Percentiles rank a stretch among this genome's conserved stretches.
Conservation (phyloP, 2,888 invertebrate genomes). For the Cryptocephalus moraei region DNA sequence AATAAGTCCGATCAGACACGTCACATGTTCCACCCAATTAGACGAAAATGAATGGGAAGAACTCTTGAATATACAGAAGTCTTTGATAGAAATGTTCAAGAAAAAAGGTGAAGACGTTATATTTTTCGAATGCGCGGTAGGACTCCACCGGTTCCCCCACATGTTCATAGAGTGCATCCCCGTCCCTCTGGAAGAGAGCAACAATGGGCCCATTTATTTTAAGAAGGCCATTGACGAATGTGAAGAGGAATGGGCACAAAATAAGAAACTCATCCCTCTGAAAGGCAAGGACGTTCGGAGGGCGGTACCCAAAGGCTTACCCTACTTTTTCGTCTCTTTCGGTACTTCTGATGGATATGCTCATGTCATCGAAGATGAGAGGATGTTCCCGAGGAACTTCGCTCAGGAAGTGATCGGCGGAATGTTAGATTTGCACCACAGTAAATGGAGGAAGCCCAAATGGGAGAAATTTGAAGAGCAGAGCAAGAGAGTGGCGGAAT, state of each 20-base stretch:
- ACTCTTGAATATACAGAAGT: constrained; percentile 67
- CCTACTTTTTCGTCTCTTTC: constrained; percentile 93
- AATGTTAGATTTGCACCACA: constrained; percentile 80
- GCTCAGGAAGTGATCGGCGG: constrained; percentile 95
- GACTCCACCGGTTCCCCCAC: constrained; percentile 62
- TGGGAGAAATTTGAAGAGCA: constrained; percentile 66
- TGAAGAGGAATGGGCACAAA: constrained; percentile 90
- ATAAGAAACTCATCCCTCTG: constrained; percentile 79
- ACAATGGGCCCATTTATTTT: constrained; percentile 90
- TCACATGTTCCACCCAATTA: constrained; percentile 64
- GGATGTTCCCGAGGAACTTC: constrained; percentile 77
- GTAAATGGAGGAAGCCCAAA: constrained; percentile 74
- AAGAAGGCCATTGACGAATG: constrained; percentile 96
- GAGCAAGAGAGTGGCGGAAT: constrained; percentile 62
- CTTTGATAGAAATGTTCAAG: constrained; percentile 67
- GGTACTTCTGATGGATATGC: constrained; percentile 87
- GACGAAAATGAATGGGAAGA: constrained; percentile 96
- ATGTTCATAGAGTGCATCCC: constrained; percentile 86
- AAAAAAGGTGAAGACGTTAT: constrained; percentile 67
- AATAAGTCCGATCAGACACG: constrained; percentile 75
- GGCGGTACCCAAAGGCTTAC: constrained; percentile 83
- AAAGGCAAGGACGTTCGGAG: constrained; percentile 60
- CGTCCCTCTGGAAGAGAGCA: constrained; percentile 69
- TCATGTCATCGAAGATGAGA: constrained; percentile 93
- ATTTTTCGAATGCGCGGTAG: constrained; percentile 81